These are phyloP conservation scores for Lymantria dispar DNA, from an alignment of 2,888 invertebrate genomes.

Conservation along the genomic window DNA sequence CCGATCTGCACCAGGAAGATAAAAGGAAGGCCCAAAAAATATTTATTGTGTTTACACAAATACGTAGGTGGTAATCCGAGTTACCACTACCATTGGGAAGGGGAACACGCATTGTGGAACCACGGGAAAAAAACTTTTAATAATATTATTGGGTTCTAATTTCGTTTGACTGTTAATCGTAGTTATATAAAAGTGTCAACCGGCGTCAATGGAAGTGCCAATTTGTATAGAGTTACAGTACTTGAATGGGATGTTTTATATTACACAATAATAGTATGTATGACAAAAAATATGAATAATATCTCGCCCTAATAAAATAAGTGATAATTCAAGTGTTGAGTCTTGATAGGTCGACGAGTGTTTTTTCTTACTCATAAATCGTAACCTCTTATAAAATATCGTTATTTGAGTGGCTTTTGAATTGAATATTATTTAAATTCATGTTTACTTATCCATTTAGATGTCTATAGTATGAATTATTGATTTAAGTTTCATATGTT, in stretches of 20 bases:
- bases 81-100: slow-evolving; percentile 45
- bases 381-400: slow-evolving; percentile 26
- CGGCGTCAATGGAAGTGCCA: slow-evolving; percentile 70
- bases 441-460: slow-evolving; percentile 3
- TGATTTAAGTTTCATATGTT: not conserved
- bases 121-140: slow-evolving; percentile 51
- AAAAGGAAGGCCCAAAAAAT: slow-evolving; percentile 64
- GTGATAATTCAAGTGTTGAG: slow-evolving; percentile 57
- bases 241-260: slow-evolving; percentile 55
- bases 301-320: slow-evolving; percentile 56
- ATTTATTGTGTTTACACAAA: slow-evolving; percentile 81
- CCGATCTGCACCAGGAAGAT: slow-evolving; percentile 53
- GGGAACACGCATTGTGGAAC: slow-evolving; percentile 47
- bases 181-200: slow-evolving; percentile 78
- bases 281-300: slow-evolving; percentile 51
- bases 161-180: slow-evolving; percentile 79
- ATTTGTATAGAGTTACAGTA: slow-evolving; percentile 71
- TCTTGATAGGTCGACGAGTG: slow-evolving; percentile 25
- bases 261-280: slow-evolving; percentile 55
- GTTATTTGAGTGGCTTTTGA: slow-evolving; percentile 32
- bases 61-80: slow-evolving; percentile 80
- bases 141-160: slow-evolving; percentile 83
- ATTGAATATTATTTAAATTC: slow-evolving; percentile 15
- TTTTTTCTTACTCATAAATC: slow-evolving; percentile 12
- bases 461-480: not conserved